phyloP scores from a whole-genome alignment of 2,797 vertebrate species.

The Pelobates cultripes region DNA sequence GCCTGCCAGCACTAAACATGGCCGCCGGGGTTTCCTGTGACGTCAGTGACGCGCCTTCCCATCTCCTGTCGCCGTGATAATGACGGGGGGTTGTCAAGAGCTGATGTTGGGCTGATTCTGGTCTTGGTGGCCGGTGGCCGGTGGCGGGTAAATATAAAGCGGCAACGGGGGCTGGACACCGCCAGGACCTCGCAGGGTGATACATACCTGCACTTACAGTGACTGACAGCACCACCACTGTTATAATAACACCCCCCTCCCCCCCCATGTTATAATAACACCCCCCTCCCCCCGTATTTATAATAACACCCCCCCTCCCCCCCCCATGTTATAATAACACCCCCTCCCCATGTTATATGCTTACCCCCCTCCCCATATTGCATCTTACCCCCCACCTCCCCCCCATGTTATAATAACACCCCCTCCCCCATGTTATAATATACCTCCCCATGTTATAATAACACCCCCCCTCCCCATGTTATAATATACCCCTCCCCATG shows the following conservation, averaged over 20 bases:
- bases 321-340: too few species aligned
- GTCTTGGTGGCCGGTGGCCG: conserved; percentile 32
- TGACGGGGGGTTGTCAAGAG: conserved; percentile 17
- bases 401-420: too few species aligned
- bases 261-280: too few species aligned
- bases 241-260: not conserved
- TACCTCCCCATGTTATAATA: too few species aligned
- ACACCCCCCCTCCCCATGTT: too few species aligned
- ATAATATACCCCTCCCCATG: too few species aligned
- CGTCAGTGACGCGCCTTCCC: not conserved
- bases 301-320: too few species aligned
- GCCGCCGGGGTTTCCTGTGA: conserved; percentile 40
- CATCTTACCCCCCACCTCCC: too few species aligned
- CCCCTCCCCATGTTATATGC: too few species aligned
- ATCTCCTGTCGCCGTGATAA: conserved; percentile 1
- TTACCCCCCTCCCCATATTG: too few species aligned
- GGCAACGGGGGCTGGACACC: conserved; percentile 37
- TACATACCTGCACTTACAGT: not conserved
- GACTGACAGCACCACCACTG: not conserved
- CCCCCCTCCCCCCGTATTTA: too few species aligned
- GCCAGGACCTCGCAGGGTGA: not conserved
- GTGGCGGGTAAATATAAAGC: conserved; percentile 57
- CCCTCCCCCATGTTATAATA: too few species aligned
- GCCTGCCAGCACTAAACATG: conserved; percentile 46
- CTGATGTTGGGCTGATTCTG: conserved; percentile 30